phyloP scores from a whole-genome alignment of 2,113 vertebrate genomes.

The Tragulus kanchil region DNA sequence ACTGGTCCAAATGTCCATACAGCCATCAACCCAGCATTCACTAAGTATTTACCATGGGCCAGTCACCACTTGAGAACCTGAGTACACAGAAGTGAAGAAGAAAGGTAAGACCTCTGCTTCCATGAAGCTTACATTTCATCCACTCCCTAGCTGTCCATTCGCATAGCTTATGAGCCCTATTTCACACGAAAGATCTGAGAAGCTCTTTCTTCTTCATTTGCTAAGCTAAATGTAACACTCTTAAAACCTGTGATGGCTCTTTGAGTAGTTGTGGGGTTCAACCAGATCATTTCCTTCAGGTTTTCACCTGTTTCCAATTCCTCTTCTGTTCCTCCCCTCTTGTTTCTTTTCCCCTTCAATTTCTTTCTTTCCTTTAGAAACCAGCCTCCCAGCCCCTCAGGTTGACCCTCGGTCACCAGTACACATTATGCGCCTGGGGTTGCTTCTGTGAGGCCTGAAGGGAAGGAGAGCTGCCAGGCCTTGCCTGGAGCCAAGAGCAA shows the following conservation, averaged over 20 bases:
- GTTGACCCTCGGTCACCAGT: neutral
- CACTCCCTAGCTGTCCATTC: neutral
- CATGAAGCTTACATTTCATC: neutral
- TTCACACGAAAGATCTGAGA: neutral
- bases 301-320: neutral
- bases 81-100: neutral
- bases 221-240: neutral
- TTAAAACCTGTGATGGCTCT: neutral
- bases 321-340: neutral
- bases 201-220: neutral
- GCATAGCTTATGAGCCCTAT: neutral
- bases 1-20: neutral
- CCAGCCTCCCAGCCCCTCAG: neutral
- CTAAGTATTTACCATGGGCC: neutral
- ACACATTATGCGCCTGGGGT: neutral
- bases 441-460: slow-evolving; percentile 37
- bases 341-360: neutral
- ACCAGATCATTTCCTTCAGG: neutral
- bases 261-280: neutral
- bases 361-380: slow-evolving; percentile 6
- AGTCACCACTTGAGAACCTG: neutral
- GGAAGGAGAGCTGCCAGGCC: slow-evolving; percentile 18
- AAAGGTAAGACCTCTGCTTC: neutral
- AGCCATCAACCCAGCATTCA: neutral
- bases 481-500: slow-evolving; percentile 46